Evolutionary conservation across 2,888 invertebrate genomes (phyloP), one percentile per base, ranked within the genome.

Genomic region (Bhutanitis thaidina): DNA sequence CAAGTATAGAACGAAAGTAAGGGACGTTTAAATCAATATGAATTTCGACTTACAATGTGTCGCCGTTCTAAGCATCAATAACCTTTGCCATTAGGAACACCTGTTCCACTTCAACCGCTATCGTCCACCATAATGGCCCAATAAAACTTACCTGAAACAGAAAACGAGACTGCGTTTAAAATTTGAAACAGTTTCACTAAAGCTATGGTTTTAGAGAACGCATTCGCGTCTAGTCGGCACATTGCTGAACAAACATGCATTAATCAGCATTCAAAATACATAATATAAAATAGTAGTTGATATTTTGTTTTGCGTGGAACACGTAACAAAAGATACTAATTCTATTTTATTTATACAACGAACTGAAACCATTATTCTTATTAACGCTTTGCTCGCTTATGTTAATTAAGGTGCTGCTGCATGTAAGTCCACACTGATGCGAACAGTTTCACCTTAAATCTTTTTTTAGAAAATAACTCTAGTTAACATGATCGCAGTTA

Each of bases 141-240:
- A 55, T 58, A 59, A 62, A 62, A 65, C 62, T 64, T 62, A 64
- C 64, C 65, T 62, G 64, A 41, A 60, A 65, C 57, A 64, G 58
- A 60, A 53, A 57, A 60, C 49, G 54, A 55, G 54, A 58, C 52
- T 46, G 49, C 56, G 55, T 62, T 62, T 58, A 64, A 59, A 61
- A 53, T 56, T 52, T 47, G 37, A 53, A 57, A 54, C 47, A 12
- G 20, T 16, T n/a, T 34, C 36, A 30, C 32, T 20, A 8, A 12
- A 45, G 32, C 20, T 35, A 39, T 12, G 10, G 14, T 35, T 35
- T 27, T 7, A 36, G 29, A 16, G 30, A 38, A 32, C 20, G 27
- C 14, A 37, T 37, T 8, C 12, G 8, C 1, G 12, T 13, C 34
- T 25, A 16, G 12, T 39, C 40, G 46, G 20, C 36, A 12, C 16